A percentile compares a stretch with the other conserved stretches of the same genome.
phyloP scores from a whole-genome alignment of 1,140 invertebrate species.

The Episyrphus balteatus region DNA sequence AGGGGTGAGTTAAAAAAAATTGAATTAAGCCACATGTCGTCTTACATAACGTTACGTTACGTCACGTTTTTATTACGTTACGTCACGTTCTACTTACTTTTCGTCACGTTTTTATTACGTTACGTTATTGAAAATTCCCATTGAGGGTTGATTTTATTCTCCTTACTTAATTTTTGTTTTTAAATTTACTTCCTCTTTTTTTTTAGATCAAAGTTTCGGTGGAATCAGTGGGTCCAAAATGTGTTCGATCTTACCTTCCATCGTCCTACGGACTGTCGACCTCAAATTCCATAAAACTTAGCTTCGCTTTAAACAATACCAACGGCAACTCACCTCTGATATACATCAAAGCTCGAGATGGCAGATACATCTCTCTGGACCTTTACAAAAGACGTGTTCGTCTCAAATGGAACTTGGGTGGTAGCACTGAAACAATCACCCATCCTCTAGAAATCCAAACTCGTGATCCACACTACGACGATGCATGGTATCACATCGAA shows the following conservation, averaged over 20 bases:
- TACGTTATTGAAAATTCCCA: no score
- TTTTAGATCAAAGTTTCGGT: conserved; percentile 70
- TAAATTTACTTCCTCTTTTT: conserved; percentile 8
- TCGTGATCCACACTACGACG: conserved; percentile 47
- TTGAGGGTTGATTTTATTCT: no score
- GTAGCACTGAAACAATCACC: conserved; percentile 48
- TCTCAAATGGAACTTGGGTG: conserved; percentile 68
- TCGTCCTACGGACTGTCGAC: conserved; percentile 51
- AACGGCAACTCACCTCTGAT: conserved; percentile 35
- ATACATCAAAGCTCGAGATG: conserved; percentile 38
- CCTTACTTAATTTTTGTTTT: neutral
- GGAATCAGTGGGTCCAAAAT: conserved; percentile 50
- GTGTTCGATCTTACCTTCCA: conserved; percentile 61
- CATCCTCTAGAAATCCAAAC: conserved; percentile 49
- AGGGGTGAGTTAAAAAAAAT: conserved; percentile 62
- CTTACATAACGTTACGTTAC: no score
- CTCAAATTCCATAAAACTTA: conserved; percentile 57
- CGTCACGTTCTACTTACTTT: no score
- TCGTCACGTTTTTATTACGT: no score
- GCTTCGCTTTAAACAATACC: conserved; percentile 47
- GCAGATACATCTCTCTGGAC: conserved; percentile 70
- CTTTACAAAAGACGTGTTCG: conserved; percentile 62
- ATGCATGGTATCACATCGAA: conserved; percentile 62
- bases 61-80: no score
- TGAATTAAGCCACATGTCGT: neutral